Evolutionary conservation across 2,888 invertebrate species (phyloP).

Genomic region (Calameuta filiformis): DNA sequence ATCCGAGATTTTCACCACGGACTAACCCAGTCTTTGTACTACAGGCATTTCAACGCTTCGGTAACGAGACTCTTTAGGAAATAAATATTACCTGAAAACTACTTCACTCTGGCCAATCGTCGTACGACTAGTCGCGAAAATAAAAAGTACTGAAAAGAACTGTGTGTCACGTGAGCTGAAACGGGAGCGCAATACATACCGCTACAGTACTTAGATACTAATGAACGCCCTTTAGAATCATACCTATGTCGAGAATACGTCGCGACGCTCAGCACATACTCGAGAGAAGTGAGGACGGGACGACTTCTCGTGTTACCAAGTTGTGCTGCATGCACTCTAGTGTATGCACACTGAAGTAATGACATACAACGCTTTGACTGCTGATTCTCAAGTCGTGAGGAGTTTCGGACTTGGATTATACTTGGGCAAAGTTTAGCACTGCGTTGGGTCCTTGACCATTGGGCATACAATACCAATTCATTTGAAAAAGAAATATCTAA

Average conservation of each 20-base stretch:
- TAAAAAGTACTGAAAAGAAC: neutral
- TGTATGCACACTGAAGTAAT: neutral
- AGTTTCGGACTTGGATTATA: neutral
- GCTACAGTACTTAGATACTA: conserved; percentile 36
- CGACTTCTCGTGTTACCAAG: conserved; percentile 26
- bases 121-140: neutral
- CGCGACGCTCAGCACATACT: conserved; percentile 30
- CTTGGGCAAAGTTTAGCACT: neutral
- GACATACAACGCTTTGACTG: neutral
- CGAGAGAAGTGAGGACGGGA: neutral
- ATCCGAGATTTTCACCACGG: neutral
- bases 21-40: neutral
- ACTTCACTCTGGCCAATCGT: neutral
- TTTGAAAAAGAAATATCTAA: neutral
- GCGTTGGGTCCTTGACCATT: neutral
- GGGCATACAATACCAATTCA: neutral
- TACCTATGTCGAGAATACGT: conserved; percentile 32
- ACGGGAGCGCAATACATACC: conserved; percentile 9
- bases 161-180: neutral
- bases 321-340: conserved; percentile 11
- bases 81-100: neutral
- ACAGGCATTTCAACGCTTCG: neutral
- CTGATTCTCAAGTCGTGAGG: neutral
- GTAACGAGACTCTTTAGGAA: neutral
- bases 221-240: conserved; percentile 47